phyloP scores from a whole-genome alignment of 2,888 invertebrate species.

The Toxonevra muliebris region DNA sequence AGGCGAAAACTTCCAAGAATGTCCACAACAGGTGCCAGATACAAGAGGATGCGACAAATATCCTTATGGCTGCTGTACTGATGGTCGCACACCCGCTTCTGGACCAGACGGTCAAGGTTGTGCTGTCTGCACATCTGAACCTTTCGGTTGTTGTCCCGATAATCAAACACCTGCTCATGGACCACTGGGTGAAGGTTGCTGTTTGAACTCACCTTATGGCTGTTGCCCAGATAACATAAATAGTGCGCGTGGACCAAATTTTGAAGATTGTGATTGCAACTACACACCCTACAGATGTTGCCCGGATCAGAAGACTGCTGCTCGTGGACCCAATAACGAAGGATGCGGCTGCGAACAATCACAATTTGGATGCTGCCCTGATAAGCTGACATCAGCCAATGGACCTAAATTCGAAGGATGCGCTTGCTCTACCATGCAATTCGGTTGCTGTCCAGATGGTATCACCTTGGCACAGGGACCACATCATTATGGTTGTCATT shows the following conservation, averaged over 20 bases:
- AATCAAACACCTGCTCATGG: constrained; percentile 87
- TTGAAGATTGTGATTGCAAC: constrained; percentile 83
- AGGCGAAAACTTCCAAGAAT: constrained; percentile 66
- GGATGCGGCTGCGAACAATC: constrained; percentile 85
- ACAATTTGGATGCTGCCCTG: constrained; percentile 84
- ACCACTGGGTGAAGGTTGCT: constrained; percentile 82
- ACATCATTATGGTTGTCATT: constrained; percentile 79
- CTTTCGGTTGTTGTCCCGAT: constrained; percentile 90
- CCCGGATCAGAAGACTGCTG: constrained; percentile 81
- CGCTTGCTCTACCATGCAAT: constrained; percentile 83
- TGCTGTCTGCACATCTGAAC: constrained; percentile 73
- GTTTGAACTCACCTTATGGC: constrained; percentile 76
- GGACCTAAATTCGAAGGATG: constrained; percentile 87
- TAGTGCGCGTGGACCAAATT: constrained; percentile 81
- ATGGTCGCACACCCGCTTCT: constrained; percentile 72
- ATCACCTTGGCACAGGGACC: constrained; percentile 79
- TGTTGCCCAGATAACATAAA: constrained; percentile 91
- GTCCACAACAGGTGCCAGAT: constrained; percentile 42
- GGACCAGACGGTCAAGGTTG: constrained; percentile 82
- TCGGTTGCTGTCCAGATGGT: constrained; percentile 91
- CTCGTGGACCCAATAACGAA: constrained; percentile 79
- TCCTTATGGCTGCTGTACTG: constrained; percentile 80
- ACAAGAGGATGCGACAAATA: constrained; percentile 67
- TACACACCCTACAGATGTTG: constrained; percentile 85
- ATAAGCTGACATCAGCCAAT: constrained; percentile 77